Conservation (phyloP, 2,797 vertebrate species). For the Crax fasciolata region DNA sequence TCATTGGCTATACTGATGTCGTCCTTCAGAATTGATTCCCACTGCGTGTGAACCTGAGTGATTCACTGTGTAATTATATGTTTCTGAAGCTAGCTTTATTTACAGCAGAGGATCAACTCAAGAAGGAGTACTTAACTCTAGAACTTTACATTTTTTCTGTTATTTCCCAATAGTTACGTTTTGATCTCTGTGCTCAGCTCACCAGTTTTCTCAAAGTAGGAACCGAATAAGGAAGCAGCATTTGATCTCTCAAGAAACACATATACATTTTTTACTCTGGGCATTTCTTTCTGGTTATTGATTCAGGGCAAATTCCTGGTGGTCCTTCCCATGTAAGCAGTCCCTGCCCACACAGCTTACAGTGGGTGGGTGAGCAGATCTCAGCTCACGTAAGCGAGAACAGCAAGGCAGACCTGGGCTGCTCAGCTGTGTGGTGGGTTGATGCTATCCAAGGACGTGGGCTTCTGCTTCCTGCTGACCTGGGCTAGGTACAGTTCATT, state of each 20-base stretch:
- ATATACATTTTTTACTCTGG: neutral
- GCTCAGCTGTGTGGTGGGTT: neutral
- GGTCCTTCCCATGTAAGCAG: neutral
- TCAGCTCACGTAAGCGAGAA: neutral
- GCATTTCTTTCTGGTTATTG: neutral
- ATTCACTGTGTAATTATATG: too few relatives aligned
- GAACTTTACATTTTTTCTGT: neutral
- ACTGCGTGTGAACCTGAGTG: neutral
- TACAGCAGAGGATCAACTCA: neutral
- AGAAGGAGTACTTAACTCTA: neutral
- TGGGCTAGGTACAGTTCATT: neutral
- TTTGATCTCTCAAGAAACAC: neutral
- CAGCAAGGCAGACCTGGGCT: neutral
- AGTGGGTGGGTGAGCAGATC: neutral
- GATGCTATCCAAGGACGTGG: fast-evolving
- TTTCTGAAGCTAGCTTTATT: neutral
- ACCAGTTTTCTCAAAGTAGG: neutral
- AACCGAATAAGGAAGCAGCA: neutral
- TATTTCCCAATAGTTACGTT: neutral
- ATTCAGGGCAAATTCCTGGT: neutral
- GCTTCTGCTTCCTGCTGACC: neutral
- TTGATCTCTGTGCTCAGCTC: neutral
- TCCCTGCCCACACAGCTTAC: fast-evolving
- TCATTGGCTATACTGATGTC: neutral
- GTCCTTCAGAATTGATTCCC: neutral